These are phyloP conservation scores for Chelonus insularis DNA, from an alignment of 1,140 invertebrate genomes.

Conservation along the genomic window DNA sequence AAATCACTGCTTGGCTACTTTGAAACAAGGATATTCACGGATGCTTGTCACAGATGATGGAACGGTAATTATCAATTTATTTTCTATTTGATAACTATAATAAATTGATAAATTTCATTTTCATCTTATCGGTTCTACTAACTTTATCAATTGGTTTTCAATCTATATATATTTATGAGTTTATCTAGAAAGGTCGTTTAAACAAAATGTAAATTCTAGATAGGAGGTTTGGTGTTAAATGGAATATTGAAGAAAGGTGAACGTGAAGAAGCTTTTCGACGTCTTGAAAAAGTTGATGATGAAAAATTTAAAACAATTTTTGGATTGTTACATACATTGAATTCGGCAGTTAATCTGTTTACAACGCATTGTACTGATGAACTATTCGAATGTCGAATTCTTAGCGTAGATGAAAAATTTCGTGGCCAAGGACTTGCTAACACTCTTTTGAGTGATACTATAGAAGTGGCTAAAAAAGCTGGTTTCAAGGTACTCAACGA, in stretches of 20 bases:
- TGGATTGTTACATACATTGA: constrained; percentile 66
- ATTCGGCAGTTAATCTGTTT: constrained; percentile 67
- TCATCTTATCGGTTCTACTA: background rate
- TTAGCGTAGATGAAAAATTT: constrained; percentile 71
- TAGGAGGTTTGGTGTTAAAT: constrained; percentile 70
- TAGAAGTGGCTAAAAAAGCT: constrained; percentile 66
- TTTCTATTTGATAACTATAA: background rate
- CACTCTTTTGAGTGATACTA: constrained; percentile 68
- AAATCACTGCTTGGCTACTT: constrained; percentile 69
- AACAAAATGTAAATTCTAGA: constrained; percentile 49
- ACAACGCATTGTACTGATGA: constrained; percentile 68
- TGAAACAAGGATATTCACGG: constrained; percentile 72
- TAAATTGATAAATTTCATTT: too few species aligned
- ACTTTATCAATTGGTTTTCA: background rate
- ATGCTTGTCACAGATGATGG: constrained; percentile 67
- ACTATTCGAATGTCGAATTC: constrained; percentile 79
- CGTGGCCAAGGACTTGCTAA: constrained; percentile 73
- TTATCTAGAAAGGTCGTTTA: background rate
- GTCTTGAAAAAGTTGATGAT: constrained; percentile 63
- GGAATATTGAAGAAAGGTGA: constrained; percentile 65
- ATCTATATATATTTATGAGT: too few species aligned
- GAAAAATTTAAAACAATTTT: constrained; percentile 70
- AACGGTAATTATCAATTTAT: constrained; percentile 62
- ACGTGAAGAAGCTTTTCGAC: constrained; percentile 62
- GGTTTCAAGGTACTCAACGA: constrained; percentile 79